These are phyloP conservation scores for Ptilonorhynchus violaceus DNA, from an alignment of 2,113 vertebrate genomes.

Conservation along the genomic window DNA sequence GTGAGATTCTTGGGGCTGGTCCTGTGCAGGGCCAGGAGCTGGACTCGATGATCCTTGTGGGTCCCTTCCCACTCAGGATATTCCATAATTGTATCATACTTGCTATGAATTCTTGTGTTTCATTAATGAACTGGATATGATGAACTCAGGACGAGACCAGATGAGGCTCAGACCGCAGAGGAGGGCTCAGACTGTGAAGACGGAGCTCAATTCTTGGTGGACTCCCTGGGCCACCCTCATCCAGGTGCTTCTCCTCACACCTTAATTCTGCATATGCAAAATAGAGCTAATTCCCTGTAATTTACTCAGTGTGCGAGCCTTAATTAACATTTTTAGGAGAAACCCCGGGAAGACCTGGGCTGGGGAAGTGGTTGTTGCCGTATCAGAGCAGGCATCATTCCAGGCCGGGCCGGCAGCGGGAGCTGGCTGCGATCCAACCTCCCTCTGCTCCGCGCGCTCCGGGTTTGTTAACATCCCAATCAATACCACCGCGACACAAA, in stretches of 20 bases:
- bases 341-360: neutral
- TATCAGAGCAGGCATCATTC: constrained; percentile 9
- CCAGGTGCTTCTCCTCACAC: neutral
- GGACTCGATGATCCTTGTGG: neutral
- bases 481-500: neutral
- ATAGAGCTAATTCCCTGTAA: neutral
- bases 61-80: neutral
- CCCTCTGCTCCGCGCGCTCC: neutral
- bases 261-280: neutral
- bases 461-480: constrained; percentile 28
- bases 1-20: neutral
- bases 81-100: neutral
- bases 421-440: neutral
- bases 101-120: neutral
- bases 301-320: neutral
- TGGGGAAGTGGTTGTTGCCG: neutral
- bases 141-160: neutral
- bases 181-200: neutral
- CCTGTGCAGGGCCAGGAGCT: neutral
- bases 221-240: neutral
- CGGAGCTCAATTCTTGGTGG: neutral
- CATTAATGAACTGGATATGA: neutral
- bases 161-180: neutral
- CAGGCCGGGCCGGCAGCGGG: neutral
- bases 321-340: constrained; percentile 9